Evolutionary conservation across 2,888 invertebrate genomes (phyloP).

Genomic region (Acrobasis repandana): DNA sequence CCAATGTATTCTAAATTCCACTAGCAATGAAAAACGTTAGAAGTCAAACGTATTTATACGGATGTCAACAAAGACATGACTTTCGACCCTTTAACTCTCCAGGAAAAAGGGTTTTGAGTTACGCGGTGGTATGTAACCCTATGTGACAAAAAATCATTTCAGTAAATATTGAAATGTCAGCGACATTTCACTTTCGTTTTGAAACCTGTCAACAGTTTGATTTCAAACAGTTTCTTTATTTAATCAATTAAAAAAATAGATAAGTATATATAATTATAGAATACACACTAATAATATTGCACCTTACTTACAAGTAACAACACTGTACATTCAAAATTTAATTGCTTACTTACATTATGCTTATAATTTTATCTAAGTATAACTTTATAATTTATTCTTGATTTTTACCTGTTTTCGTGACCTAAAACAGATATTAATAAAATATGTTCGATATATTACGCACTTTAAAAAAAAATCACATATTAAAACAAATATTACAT

Average conservation of each 20-base stretch:
- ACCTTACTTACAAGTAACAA: no score
- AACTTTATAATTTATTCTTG: no score
- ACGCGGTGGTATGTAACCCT: constrained; percentile 60
- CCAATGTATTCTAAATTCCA: constrained; percentile 43
- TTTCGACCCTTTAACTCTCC: constrained; percentile 60
- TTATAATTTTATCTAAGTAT: no score
- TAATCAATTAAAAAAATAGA: no score
- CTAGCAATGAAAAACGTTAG: constrained; percentile 53
- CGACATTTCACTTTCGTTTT: constrained; percentile 49
- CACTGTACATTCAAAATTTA: no score
- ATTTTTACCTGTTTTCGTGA: no score
- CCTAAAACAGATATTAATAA: no score
- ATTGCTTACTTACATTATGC: no score
- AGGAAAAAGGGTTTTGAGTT: constrained; percentile 70
- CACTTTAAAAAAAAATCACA: no score
- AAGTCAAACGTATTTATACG: constrained; percentile 61
- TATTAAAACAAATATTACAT: constrained; percentile 2
- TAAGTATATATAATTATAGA: no score
- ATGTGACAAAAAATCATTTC: constrained; percentile 51
- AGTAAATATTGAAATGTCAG: constrained; percentile 42
- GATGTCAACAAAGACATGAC: constrained; percentile 69
- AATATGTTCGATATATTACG: no score
- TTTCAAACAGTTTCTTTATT: not conserved
- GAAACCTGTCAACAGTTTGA: constrained; percentile 18
- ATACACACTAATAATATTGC: no score